Percentiles rank a stretch among this genome's conserved stretches.
These are phyloP conservation scores for Cryptocephalus moraei DNA, from an alignment of 2,888 invertebrate genomes.

Conservation along the genomic window DNA sequence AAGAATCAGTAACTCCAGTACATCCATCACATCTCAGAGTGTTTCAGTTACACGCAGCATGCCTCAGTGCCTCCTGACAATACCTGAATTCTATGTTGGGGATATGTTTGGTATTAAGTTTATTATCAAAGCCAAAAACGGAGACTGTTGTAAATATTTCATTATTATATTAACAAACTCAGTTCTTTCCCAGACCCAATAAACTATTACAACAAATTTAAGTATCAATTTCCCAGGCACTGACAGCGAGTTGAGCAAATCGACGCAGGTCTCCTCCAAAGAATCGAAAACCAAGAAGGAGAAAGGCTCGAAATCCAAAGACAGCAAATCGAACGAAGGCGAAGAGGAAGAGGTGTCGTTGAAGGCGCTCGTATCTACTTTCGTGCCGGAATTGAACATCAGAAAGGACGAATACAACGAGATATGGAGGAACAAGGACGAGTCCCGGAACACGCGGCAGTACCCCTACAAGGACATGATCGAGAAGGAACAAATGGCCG, in stretches of 20 bases:
- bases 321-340: slow-evolving; percentile 40
- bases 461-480: slow-evolving; percentile 74
- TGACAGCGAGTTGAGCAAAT: slow-evolving; percentile 70
- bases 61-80: too few species aligned
- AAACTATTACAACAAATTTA: too few species aligned
- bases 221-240: slow-evolving; percentile 41
- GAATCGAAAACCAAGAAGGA: slow-evolving; percentile 72
- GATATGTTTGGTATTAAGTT: too few species aligned
- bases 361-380: slow-evolving; percentile 59
- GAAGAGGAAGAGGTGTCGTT: slow-evolving; percentile 55
- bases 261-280: slow-evolving; percentile 64
- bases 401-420: slow-evolving; percentile 71
- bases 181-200: too few species aligned
- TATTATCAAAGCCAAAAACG: too few species aligned
- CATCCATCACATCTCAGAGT: too few species aligned
- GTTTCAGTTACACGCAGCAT: too few species aligned
- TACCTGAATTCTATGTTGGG: too few species aligned
- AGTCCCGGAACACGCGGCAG: slow-evolving; percentile 62
- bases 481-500: slow-evolving; percentile 68
- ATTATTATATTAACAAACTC: too few species aligned
- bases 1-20: too few species aligned
- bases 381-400: slow-evolving; percentile 59
- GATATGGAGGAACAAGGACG: slow-evolving; percentile 75
- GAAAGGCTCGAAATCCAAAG: slow-evolving; percentile 55
- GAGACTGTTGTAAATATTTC: too few species aligned